These are phyloP conservation scores for Agapostemon virescens DNA, from an alignment of 2,888 invertebrate genomes.

Conservation along the genomic window DNA sequence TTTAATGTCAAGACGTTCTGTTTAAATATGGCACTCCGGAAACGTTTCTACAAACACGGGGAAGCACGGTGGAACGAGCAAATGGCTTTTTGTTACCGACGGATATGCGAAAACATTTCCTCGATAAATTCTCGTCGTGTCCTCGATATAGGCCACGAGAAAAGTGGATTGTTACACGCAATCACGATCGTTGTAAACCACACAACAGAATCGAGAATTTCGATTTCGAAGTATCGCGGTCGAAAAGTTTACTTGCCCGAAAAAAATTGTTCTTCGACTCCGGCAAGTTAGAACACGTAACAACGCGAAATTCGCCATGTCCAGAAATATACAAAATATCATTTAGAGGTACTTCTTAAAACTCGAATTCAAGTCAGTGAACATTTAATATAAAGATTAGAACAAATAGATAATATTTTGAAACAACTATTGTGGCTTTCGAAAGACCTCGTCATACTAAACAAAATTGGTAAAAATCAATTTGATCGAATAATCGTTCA, in stretches of 20 bases:
- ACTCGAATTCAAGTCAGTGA: too few relatives aligned
- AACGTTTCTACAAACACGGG: neutral
- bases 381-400: too few relatives aligned
- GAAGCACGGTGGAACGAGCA: conserved; percentile 22
- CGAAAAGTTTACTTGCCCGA: neutral
- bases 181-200: conserved; percentile 19
- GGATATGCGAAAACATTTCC: conserved; percentile 35
- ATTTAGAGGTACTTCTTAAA: too few relatives aligned
- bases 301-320: too few relatives aligned
- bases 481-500: too few relatives aligned
- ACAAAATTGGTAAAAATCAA: too few relatives aligned
- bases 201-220: neutral
- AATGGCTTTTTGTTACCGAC: neutral
- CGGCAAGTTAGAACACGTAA: too few relatives aligned
- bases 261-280: too few relatives aligned
- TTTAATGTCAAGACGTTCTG: neutral
- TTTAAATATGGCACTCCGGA: neutral
- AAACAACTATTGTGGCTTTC: too few relatives aligned
- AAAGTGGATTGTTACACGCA: conserved; percentile 39
- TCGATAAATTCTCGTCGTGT: conserved; percentile 41
- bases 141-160: conserved; percentile 27
- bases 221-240: neutral
- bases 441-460: too few relatives aligned
- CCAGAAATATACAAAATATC: too few relatives aligned
- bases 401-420: too few relatives aligned